A percentile compares a stretch with the other conserved stretches of the same genome.
Evolutionary conservation across 2,113 vertebrate genomes (phyloP).

Genomic region (Deroptyus accipitrinus): DNA sequence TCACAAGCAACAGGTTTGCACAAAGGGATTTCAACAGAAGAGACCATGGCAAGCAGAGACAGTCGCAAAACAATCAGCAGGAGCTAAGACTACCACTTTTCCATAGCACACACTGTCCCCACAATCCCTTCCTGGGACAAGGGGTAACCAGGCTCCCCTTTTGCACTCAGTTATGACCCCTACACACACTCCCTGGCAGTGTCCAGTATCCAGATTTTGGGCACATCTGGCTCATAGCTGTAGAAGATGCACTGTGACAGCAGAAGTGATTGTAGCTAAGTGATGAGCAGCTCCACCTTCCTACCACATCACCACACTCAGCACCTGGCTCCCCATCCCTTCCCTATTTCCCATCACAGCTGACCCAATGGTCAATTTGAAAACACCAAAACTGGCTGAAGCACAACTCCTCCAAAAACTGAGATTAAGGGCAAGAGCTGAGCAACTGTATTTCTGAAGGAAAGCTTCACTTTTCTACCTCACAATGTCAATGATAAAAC

Average conservation of each 20-base stretch:
- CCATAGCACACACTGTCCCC: background rate
- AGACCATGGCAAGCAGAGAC: background rate
- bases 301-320: background rate
- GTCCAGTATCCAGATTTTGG: background rate
- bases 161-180: background rate
- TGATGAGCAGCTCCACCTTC: background rate
- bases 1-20: background rate
- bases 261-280: background rate
- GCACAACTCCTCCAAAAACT: background rate
- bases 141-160: background rate
- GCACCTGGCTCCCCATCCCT: rapidly evolving
- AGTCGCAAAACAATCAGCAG: background rate
- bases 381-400: background rate
- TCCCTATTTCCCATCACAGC: background rate
- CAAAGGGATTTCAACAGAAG: background rate
- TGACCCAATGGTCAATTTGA: background rate
- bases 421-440: background rate
- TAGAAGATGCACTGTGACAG: background rate
- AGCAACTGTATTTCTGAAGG: background rate
- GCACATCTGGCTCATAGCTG: background rate
- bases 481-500: background rate
- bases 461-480: background rate
- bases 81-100: background rate
- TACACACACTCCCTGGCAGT: background rate
- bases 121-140: background rate